These are phyloP conservation scores for Aphodius sticticus DNA, from an alignment of 2,888 invertebrate species.

Conservation along the genomic window DNA sequence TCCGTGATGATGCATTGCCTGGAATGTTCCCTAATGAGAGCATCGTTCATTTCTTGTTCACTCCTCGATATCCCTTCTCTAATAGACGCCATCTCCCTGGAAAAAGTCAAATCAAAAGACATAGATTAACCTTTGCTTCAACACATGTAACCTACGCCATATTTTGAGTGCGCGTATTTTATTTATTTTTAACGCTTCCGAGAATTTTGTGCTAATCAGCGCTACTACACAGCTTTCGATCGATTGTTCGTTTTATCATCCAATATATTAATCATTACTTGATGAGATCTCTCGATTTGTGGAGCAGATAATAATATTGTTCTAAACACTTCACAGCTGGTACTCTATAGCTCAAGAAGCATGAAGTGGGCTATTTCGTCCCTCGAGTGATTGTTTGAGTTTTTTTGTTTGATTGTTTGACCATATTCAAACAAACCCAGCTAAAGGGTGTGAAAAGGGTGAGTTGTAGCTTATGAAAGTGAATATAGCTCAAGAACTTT, in stretches of 20 bases:
- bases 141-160: neutral
- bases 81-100: slow-evolving; percentile 65
- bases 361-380: neutral
- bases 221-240: neutral
- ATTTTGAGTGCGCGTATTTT: neutral
- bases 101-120: slow-evolving; percentile 46
- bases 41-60: slow-evolving; percentile 61
- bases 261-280: neutral
- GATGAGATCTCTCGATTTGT: neutral
- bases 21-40: slow-evolving; percentile 64
- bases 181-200: slow-evolving; percentile 10
- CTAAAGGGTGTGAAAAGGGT: no score
- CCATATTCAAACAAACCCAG: no score
- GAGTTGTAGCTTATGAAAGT: no score
- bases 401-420: no score
- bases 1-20: slow-evolving; percentile 74
- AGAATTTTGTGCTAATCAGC: neutral
- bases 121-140: neutral
- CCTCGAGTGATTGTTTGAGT: neutral
- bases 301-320: neutral
- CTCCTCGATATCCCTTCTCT: slow-evolving; percentile 41
- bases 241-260: neutral
- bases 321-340: neutral
- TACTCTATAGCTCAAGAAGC: neutral
- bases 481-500: no score